These are phyloP conservation scores for Antheraea yamamai DNA, from an alignment of 2,888 invertebrate species.

Conservation along the genomic window DNA sequence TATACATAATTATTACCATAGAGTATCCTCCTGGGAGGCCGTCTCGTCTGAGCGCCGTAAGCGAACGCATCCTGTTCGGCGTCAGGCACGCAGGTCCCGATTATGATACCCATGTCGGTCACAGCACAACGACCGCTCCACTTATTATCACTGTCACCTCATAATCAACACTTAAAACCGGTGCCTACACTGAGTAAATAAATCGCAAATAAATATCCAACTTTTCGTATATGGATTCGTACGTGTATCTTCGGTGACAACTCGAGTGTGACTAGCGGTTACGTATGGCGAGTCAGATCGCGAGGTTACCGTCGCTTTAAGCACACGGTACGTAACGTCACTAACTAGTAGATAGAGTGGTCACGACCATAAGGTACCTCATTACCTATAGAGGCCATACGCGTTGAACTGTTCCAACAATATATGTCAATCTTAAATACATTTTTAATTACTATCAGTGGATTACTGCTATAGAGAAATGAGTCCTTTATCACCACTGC, in stretches of 20 bases:
- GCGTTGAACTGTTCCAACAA: background rate
- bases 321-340: constrained; percentile 40
- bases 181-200: background rate
- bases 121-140: constrained; percentile 50
- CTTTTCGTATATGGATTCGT: background rate
- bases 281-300: constrained; percentile 24
- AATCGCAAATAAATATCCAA: background rate
- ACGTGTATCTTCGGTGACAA: constrained; percentile 21
- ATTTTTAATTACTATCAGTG: too few species aligned
- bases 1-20: constrained; percentile 58
- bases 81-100: constrained; percentile 87
- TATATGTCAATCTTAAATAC: too few species aligned
- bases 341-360: background rate
- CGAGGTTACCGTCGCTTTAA: constrained; percentile 33
- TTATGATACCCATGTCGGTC: constrained; percentile 85
- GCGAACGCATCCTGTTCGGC: constrained; percentile 82
- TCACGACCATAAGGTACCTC: background rate
- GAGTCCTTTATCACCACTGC: too few species aligned
- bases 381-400: background rate
- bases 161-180: constrained; percentile 24
- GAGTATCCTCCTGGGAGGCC: constrained; percentile 72
- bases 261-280: constrained; percentile 29
- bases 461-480: too few species aligned
- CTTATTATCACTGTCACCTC: constrained; percentile 39
- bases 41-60: constrained; percentile 66